Evolutionary conservation across 2,113 vertebrate genomes (phyloP), one percentile per base, ranked within the genome.

Genomic region (Hippopotamus amphibius): DNA sequence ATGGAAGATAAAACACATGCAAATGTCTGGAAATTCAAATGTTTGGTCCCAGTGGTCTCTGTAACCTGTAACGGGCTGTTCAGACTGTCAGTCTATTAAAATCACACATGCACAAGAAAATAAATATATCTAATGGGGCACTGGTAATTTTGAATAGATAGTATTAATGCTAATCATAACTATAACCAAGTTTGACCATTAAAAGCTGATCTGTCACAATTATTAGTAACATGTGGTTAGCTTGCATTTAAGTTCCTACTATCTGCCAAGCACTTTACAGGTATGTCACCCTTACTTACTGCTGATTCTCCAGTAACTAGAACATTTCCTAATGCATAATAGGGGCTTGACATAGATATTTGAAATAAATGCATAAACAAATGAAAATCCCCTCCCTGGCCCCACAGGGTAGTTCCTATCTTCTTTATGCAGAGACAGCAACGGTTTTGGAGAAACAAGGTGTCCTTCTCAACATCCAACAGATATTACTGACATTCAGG

Each of bases 11-110:
- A 86, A 93, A 95, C 89, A 90, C 28, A 95, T 76, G 12, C 43
- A 93, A 91, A 96, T 77, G 7, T 87, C 79, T 86, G 41, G 14
- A 95, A 96, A 96, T 95, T 95, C 79, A 85, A 77, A 92, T n/a
- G 37, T 77, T 92, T 92, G 21, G 59, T 95, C 69, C 41, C 68
- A 43, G 46, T 59, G 74, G 50, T 55, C n/a, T 91, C 50, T 61
- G 48, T 46, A 95, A 86, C 63, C 48, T 80, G 50, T 50, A 77
- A 10, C 66, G 69, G 41, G 7, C 6, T 37, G 10, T 55, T 86
- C 19, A 74, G 37, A 41, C 16, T 30, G 14, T 22, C 63, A 76
- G 21, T 30, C 26, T 84, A 76, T 50, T 90, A 87, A 91, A 88
- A 93, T 61, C 37, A 59, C 13, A 76, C 0, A n/a, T 72, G 30